Conservation (phyloP, 1,140 invertebrate genomes). For the Conus ventricosus region DNA sequence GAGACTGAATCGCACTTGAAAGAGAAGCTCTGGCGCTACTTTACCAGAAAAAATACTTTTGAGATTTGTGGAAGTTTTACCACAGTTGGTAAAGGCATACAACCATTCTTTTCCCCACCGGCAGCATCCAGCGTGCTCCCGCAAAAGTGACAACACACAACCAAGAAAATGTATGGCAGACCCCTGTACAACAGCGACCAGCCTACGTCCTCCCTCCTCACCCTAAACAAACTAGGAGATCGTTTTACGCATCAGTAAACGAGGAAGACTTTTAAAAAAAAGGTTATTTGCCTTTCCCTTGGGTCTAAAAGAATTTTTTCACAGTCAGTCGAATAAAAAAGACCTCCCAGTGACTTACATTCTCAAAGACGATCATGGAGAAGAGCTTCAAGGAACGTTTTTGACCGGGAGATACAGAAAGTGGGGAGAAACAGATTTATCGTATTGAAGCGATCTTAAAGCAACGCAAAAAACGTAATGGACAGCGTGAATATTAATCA, state of each 20-base stretch:
- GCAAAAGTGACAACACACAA: neutral
- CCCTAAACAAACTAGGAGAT: neutral
- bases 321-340: neutral
- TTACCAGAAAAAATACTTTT: slow-evolving; percentile 70
- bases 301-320: neutral
- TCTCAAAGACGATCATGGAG: slow-evolving; percentile 8
- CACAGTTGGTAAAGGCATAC: slow-evolving; percentile 62
- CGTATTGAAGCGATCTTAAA: neutral
- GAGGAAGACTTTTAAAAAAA: no score
- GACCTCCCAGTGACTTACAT: neutral
- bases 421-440: neutral
- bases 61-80: slow-evolving; percentile 71
- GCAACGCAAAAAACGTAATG: neutral
- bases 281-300: neutral
- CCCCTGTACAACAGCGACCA: neutral
- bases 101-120: slow-evolving; percentile 72
- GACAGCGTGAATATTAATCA: neutral
- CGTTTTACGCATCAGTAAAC: neutral
- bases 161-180: slow-evolving; percentile 19
- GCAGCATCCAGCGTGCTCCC: slow-evolving; percentile 9
- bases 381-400: neutral
- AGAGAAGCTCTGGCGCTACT: slow-evolving; percentile 73
- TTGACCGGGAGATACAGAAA: neutral
- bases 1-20: slow-evolving; percentile 76
- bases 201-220: neutral